Evolutionary conservation across 2,888 invertebrate genomes (phyloP), one percentile per base, ranked within the genome.

Genomic region (Branchellion lobata): DNA sequence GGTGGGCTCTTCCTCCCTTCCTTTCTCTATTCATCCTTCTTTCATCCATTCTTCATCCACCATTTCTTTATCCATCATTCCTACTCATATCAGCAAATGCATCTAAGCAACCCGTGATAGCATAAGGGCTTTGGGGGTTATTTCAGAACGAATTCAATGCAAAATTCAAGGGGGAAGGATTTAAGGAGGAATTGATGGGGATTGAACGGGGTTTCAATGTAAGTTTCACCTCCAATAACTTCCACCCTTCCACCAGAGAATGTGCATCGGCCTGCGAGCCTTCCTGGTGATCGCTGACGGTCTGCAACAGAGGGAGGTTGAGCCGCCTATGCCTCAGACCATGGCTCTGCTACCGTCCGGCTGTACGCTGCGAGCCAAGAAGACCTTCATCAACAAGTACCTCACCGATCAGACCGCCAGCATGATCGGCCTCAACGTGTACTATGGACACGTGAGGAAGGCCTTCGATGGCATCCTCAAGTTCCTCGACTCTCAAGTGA

Each of bases 231-330:
- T 71, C 51, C 51, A 74, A 3, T 40, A 31, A 47, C 29, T 2
- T 8, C 71, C 29, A 31, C 73, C 11, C 8, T 33, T 21, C 47
- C 36, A 2, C 1, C 84, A 88, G 88, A 90, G 99, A 81, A 99
- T 99, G 98, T 97, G 95, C 84, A 98, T 99, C 79, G 99, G 99
- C 0, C 89, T 99, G 74, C 90, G 99, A 84, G 98, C 99, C 0
- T 96, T 99, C 87, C 90, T 99, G 18, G 98, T 99, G 0, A 97
- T 99, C 1, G 97, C 99, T 0, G 99, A 99, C 86, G 95, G 96
- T 84, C 89, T 99, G 79, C 98, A 99, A 86, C 99, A 99, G 87
- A 97, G 97, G 86, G 98, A 99, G 87, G 97, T 97, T 0, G 97
- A 98, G 85, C 99, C 99, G 0, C 98, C 97, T 0, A 98, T 98